Base-by-base conservation (phyloP, 2,113 vertebrate species). In the Miniopterus natalensis region DNA sequence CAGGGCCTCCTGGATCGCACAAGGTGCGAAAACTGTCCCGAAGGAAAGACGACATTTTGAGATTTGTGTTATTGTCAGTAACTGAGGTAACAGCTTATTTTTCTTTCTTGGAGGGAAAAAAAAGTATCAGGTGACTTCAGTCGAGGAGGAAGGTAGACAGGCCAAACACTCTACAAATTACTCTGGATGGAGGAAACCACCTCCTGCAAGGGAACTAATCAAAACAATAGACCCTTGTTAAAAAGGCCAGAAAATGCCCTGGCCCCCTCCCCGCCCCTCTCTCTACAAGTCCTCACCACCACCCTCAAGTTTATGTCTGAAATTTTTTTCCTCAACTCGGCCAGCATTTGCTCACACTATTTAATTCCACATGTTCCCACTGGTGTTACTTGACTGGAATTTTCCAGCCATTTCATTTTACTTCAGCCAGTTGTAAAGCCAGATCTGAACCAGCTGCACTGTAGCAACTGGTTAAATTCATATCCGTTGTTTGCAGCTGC, bases 351-450 rank as follows among this genome's bases (percentile, higher is more conserved):
- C 97, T 96, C 94, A 89, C 57, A 95, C 53, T 90, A 49, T 97
- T 98, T 90, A 75, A 96, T 92, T 96, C 96, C 90, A 3, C 79
- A 84, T 65, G 90, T 92, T 98, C 95, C 95, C 95, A 94, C 63
- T 83, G 74, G 88, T 94, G 78, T 90, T 95, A 88, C 88, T 84
- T 98, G 94, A 96, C 29, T 97, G 92, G 88, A 97, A 97, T 97
- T 98, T 98, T 98, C 88, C 96, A 97, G 53, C 36, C 15, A 0
- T 94, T 98, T 96, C 97, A 87, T 85, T 96, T 96, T 93, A 86
- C 13, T 84, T 96, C 96, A 90, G 97, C 95, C 96, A 96, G 81
- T 96, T 97, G 79, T 1, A 97, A 88, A 95, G 91, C 68, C 81
- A 97, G 79, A 97, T 96, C 97, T 31, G 96, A 92, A 96, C 31